A percentile compares a stretch with the other conserved stretches of the same genome.
phyloP scores from a whole-genome alignment of 2,797 vertebrate genomes.

The Arnoldichthys spilopterus region DNA sequence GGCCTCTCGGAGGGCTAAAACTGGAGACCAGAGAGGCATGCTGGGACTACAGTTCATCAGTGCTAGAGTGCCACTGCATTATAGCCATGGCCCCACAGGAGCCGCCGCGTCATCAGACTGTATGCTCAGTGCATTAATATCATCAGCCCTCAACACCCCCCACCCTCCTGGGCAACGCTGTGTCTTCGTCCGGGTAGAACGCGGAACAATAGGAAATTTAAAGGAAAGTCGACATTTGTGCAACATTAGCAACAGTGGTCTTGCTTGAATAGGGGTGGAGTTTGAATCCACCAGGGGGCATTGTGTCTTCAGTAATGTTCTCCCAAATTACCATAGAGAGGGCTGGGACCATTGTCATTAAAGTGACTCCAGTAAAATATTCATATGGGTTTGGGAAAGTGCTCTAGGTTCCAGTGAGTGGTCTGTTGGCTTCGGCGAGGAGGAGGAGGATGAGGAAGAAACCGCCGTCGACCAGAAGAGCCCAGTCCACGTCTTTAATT shows the following conservation, averaged over 20 bases:
- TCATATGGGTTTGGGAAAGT: constrained; percentile 74
- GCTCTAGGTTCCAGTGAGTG: constrained; percentile 80
- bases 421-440: constrained; percentile 79
- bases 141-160: constrained; percentile 11
- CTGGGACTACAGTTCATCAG: constrained; percentile 73
- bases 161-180: constrained; percentile 41
- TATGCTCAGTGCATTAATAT: constrained; percentile 57
- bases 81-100: constrained; percentile 67
- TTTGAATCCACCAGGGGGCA: constrained; percentile 84
- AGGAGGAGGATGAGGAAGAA: constrained; percentile 84
- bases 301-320: constrained; percentile 83
- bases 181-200: constrained; percentile 46
- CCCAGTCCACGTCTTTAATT: constrained; percentile 87
- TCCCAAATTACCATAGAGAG: constrained; percentile 72
- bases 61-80: constrained; percentile 72
- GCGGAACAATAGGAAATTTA: constrained; percentile 52
- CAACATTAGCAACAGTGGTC: constrained; percentile 32
- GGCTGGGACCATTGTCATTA: constrained; percentile 76
- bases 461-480: constrained; percentile 80
- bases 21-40: constrained; percentile 65
- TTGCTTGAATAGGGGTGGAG: constrained; percentile 54
- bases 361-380: constrained; percentile 79
- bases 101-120: constrained; percentile 56
- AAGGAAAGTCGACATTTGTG: constrained; percentile 37
- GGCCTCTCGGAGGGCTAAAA: constrained; percentile 65